Conservation (phyloP, 2,888 invertebrate genomes). For the Drosophila falleni region DNA sequence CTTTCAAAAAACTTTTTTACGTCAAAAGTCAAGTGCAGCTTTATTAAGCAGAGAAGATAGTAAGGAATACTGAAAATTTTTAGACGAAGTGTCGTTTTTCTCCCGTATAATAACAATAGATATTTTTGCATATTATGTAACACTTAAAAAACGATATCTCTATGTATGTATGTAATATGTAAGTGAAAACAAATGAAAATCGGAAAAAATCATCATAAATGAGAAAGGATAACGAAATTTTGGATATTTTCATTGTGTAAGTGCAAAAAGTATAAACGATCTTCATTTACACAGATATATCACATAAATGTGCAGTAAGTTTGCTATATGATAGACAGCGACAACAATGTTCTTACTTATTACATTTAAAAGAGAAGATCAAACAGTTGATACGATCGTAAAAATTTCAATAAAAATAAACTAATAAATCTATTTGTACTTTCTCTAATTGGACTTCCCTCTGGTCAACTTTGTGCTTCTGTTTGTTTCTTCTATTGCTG, state of each 20-base stretch:
- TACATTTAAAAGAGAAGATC: conserved; percentile 48
- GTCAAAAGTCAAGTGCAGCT: conserved; percentile 29
- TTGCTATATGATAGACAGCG: conserved; percentile 61
- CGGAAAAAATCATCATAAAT: conserved; percentile 32
- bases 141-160: conserved; percentile 65
- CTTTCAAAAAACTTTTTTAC: conserved; percentile 37
- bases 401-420: conserved; percentile 79
- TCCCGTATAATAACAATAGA: conserved; percentile 74
- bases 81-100: conserved; percentile 75
- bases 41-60: conserved; percentile 32
- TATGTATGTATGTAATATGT: conserved; percentile 68
- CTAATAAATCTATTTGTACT: conserved; percentile 56
- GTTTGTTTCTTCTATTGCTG: no score
- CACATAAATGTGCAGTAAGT: conserved; percentile 66
- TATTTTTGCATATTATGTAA: conserved; percentile 77
- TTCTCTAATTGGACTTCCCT: no score
- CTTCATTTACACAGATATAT: conserved; percentile 54
- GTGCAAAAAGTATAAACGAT: conserved; percentile 44
- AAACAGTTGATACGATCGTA: conserved; percentile 71
- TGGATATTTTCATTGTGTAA: conserved; percentile 45
- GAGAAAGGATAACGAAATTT: conserved; percentile 50
- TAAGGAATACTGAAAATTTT: conserved; percentile 57
- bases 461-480: no score
- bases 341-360: conserved; percentile 48
- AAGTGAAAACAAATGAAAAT: conserved; percentile 52